phyloP scores from a whole-genome alignment of 2,888 invertebrate genomes.

The Tetragonula carbonaria region DNA sequence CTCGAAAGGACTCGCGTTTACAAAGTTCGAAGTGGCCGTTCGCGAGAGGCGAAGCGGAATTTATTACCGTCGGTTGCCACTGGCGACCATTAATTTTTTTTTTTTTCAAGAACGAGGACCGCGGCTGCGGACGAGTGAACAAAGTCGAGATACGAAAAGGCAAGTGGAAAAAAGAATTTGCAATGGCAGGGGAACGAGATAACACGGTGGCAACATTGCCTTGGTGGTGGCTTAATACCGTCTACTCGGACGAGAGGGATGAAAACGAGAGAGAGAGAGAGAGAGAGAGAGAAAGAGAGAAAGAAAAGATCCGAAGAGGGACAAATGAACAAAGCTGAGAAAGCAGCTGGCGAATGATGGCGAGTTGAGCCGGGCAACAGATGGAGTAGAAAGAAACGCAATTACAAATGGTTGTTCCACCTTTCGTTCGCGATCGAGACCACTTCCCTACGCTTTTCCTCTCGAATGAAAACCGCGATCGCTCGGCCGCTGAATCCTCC shows the following conservation, averaged over 20 bases:
- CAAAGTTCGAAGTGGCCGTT: background rate
- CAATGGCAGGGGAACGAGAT: background rate
- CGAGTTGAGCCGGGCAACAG: conserved; percentile 48
- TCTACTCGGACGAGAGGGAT: background rate
- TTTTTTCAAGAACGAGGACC: background rate
- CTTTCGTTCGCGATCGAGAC: conserved; percentile 60
- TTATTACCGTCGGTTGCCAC: background rate
- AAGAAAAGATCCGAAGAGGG: background rate
- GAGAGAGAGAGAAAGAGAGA: background rate
- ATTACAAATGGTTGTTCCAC: conserved; percentile 72
- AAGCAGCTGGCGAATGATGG: background rate
- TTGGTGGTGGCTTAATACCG: background rate
- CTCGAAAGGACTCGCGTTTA: background rate
- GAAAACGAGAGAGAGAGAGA: background rate
- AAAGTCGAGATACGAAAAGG: background rate
- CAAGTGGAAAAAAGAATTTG: background rate
- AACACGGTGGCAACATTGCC: background rate
- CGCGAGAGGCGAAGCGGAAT: background rate
- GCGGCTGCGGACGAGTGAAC: background rate
- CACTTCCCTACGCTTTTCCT: conserved; percentile 37
- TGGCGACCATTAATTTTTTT: background rate
- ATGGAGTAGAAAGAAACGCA: conserved; percentile 72
- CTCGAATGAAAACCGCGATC: conserved; percentile 36
- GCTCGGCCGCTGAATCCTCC: conserved; percentile 16
- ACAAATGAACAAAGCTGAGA: background rate